Percentiles rank a stretch among this genome's conserved stretches.
Conservation (phyloP, 2,113 vertebrate genomes). For the Ceuthmochares aereus region DNA sequence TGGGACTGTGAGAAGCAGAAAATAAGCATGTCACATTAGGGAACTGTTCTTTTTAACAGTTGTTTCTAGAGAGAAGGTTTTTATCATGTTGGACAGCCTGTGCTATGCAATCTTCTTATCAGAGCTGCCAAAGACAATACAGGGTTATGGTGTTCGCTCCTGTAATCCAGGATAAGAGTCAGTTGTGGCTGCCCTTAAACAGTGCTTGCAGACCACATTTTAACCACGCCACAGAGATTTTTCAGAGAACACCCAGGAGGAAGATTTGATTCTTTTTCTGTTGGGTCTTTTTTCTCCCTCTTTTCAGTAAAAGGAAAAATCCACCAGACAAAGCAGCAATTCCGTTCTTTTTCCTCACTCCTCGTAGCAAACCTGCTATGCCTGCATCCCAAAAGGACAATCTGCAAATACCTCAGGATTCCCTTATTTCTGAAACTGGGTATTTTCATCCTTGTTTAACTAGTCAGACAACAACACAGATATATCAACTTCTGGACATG, state of each 20-base stretch:
- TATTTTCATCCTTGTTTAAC: background rate
- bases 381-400: background rate
- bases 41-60: background rate
- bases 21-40: slow-evolving; percentile 20
- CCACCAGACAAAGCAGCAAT: slow-evolving; percentile 51
- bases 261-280: background rate
- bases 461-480: background rate
- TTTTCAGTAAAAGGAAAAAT: background rate
- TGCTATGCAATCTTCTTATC: background rate
- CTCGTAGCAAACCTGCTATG: background rate
- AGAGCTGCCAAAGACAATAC: background rate
- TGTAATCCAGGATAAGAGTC: background rate
- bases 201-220: slow-evolving; percentile 45
- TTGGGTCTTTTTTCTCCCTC: background rate
- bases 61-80: background rate
- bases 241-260: background rate
- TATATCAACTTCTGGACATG: background rate
- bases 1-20: slow-evolving; percentile 70
- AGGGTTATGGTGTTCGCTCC: slow-evolving; percentile 15
- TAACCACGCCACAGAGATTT: slow-evolving; percentile 62
- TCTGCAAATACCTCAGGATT: background rate
- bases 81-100: slow-evolving; percentile 12
- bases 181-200: slow-evolving; percentile 43
- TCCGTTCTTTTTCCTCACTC: background rate
- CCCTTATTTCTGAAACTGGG: background rate